Evolutionary conservation across 2,113 vertebrate genomes (phyloP), one percentile per base, ranked within the genome.

Genomic region (Actenoides hombroni): DNA sequence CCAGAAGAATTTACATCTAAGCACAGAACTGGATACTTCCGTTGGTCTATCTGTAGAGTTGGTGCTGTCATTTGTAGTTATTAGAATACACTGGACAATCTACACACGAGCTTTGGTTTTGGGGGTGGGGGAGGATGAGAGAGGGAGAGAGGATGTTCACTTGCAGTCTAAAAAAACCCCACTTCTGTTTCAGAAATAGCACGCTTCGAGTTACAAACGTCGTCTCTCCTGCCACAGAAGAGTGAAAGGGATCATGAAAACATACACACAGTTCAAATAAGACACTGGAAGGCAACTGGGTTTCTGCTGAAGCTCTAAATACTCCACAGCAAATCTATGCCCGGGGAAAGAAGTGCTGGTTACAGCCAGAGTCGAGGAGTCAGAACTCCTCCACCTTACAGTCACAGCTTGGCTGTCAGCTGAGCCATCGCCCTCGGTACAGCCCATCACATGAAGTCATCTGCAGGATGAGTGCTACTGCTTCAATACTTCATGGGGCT

Each of bases 1-100:
- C 85, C 92, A 49, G 64, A 67, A 25, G 68, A 86, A 79, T 90
- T 94, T 82, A 60, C 39, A 71, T 86, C 53, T 79, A 64, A 79
- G 80, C 83, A 51, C 60, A 63, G 80, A 13, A n/a, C 28, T 13
- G 14, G 48, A 33, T 69, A 23, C 31, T 78, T 39, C 31, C 37
- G 35, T 51, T 65, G 86, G 42, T 42, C 74, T 91, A 75, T 42
- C 25, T 80, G 69, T 39, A 44, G 4, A 42, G 67, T 2, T 63
- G 51, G 28, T 65, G 46, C 26, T 82, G 80, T 56, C 56, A 48
- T 78, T 88, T 54, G 46, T 19, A 83, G 73, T 37, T 35, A 31
- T 2, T 35, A 74, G 60, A 78, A 59, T 48, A 70, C 1, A 19
- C 53, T 37, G 69, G 65, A 37, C 73, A 64, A 65, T 16, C 31